phyloP scores from a whole-genome alignment of 2,888 invertebrate species.

The Caenorhabditis sinica region DNA sequence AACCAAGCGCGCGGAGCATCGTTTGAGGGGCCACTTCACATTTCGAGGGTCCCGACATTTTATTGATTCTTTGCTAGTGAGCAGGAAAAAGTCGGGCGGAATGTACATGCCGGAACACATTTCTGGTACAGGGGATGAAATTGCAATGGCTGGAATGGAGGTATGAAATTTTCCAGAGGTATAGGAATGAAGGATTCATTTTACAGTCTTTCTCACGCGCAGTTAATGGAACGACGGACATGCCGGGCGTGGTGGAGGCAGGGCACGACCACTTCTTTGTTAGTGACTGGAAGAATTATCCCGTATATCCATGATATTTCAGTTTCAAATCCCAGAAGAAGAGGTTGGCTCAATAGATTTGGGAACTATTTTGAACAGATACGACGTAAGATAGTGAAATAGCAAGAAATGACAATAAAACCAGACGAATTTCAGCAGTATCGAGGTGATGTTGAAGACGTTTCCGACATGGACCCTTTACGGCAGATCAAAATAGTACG shows the following conservation, averaged over 20 bases:
- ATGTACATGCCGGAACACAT: slow-evolving; percentile 76
- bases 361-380: slow-evolving; percentile 30
- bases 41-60: not conserved
- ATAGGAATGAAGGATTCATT: not conserved
- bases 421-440: slow-evolving; percentile 26
- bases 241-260: slow-evolving; percentile 22
- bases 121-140: slow-evolving; percentile 67
- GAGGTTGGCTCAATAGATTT: slow-evolving; percentile 37
- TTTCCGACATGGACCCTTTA: slow-evolving; percentile 45
- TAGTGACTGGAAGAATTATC: not conserved
- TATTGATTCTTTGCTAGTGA: slow-evolving; percentile 40
- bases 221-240: not conserved
- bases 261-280: slow-evolving; percentile 47
- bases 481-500: slow-evolving; percentile 52
- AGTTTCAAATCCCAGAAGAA: slow-evolving; percentile 55
- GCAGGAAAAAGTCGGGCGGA: not conserved
- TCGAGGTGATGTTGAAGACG: slow-evolving; percentile 8
- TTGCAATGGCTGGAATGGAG: slow-evolving; percentile 46
- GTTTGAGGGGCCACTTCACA: slow-evolving; percentile 38
- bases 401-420: not conserved
- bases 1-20: slow-evolving; percentile 45
- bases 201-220: slow-evolving; percentile 13
- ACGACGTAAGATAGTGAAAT: slow-evolving; percentile 10
- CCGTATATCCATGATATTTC: not conserved
- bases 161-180: not conserved